phyloP scores from a whole-genome alignment of 2,113 vertebrate species.

The Bungarus multicinctus region DNA sequence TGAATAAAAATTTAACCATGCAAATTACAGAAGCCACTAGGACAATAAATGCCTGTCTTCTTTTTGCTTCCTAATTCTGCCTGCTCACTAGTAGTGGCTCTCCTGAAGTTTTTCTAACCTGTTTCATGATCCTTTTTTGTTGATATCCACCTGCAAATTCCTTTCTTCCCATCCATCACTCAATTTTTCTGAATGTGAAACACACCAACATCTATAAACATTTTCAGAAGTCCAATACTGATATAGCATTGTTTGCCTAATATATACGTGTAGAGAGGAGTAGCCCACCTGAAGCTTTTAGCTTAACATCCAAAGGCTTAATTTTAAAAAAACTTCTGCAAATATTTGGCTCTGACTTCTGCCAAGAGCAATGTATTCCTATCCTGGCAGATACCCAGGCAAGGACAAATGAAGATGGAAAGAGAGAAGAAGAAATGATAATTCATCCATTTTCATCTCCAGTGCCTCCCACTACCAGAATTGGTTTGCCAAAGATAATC shows the following conservation, averaged over 20 bases:
- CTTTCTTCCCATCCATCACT: neutral
- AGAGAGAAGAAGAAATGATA: neutral
- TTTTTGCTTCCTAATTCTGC: neutral
- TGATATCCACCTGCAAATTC: neutral
- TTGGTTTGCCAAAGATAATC: neutral
- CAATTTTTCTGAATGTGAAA: neutral
- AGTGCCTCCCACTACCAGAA: neutral
- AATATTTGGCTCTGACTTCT: neutral
- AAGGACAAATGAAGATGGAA: neutral
- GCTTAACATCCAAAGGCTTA: neutral
- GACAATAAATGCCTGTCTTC: neutral
- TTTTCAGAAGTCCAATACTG: neutral
- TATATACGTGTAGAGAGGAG: neutral
- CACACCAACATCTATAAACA: neutral
- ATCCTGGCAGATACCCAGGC: neutral
- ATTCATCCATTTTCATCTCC: neutral
- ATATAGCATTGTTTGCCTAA: neutral
- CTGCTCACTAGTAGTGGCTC: neutral
- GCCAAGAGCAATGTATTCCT: neutral
- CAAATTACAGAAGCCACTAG: neutral
- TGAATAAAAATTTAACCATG: neutral
- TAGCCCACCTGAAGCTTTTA: neutral
- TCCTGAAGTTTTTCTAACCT: neutral
- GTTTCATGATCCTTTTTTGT: neutral
- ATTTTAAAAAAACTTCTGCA: neutral